phyloP scores from a whole-genome alignment of 2,113 vertebrate genomes.

The Ptilonorhynchus violaceus region DNA sequence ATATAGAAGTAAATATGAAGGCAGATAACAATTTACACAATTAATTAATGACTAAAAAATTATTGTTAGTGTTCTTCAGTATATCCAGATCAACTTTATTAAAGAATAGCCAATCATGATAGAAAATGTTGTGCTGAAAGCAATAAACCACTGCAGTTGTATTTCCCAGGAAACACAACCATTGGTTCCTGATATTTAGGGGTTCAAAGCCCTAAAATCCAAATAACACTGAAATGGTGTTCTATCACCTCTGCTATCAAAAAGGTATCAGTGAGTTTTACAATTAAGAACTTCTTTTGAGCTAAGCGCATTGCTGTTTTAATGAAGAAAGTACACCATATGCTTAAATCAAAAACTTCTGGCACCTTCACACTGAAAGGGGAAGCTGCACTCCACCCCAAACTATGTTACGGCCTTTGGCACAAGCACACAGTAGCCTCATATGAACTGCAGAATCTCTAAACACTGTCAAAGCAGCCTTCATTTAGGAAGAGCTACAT shows the following conservation, averaged over 20 bases:
- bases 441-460: neutral
- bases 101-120: neutral
- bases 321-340: neutral
- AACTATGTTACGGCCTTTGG: neutral
- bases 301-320: neutral
- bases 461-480: constrained; percentile 48
- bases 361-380: neutral
- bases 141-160: neutral
- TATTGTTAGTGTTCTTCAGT: neutral
- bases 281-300: neutral
- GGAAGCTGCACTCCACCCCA: neutral
- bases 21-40: neutral
- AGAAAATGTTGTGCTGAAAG: neutral
- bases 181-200: neutral
- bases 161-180: neutral
- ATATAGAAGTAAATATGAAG: neutral
- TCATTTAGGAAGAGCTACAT: constrained; percentile 11
- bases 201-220: neutral
- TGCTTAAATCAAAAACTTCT: neutral
- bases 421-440: neutral
- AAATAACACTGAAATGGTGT: neutral
- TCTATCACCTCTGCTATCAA: neutral
- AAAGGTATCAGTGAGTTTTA: neutral
- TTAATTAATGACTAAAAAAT: neutral
- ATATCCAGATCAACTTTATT: neutral